A percentile compares a stretch with the other conserved stretches of the same genome.
Evolutionary conservation across 2,113 vertebrate species (phyloP).

Genomic region (Eublepharis macularius): DNA sequence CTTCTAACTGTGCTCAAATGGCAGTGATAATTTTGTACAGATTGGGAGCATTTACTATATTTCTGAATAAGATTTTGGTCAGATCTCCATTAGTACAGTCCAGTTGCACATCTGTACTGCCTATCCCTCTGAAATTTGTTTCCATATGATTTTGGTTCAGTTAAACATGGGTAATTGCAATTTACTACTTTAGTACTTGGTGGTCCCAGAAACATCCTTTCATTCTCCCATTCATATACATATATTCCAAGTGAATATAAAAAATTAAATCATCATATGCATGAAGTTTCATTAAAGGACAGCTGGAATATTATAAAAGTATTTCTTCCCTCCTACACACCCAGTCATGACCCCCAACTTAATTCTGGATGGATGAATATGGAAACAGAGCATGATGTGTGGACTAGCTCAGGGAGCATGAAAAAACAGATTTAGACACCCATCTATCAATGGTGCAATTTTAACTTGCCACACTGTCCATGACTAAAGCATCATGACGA

Average conservation of each 20-base stretch:
- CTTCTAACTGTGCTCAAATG: too few species aligned
- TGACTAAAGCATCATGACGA: background rate
- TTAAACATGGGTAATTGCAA: too few species aligned
- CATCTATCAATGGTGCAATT: background rate
- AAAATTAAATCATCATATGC: too few species aligned
- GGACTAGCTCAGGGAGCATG: background rate
- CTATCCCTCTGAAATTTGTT: too few species aligned
- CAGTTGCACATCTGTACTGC: too few species aligned
- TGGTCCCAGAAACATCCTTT: background rate
- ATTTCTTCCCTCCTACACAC: fast-evolving
- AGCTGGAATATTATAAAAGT: background rate
- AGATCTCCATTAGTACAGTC: too few species aligned
- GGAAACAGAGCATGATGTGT: background rate
- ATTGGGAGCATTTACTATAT: too few species aligned
- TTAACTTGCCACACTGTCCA: background rate
- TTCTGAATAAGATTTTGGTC: too few species aligned
- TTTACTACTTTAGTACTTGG: too few species aligned
- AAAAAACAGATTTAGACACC: background rate
- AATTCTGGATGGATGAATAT: background rate
- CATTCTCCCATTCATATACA: background rate
- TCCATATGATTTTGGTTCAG: too few species aligned
- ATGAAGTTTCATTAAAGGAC: background rate
- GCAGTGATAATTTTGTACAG: too few species aligned
- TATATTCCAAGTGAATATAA: background rate
- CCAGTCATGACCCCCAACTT: background rate